A percentile compares a stretch with the other conserved stretches of the same genome.
These are phyloP conservation scores for Lucilia sericata DNA, from an alignment of 1,140 invertebrate species.

Conservation along the genomic window DNA sequence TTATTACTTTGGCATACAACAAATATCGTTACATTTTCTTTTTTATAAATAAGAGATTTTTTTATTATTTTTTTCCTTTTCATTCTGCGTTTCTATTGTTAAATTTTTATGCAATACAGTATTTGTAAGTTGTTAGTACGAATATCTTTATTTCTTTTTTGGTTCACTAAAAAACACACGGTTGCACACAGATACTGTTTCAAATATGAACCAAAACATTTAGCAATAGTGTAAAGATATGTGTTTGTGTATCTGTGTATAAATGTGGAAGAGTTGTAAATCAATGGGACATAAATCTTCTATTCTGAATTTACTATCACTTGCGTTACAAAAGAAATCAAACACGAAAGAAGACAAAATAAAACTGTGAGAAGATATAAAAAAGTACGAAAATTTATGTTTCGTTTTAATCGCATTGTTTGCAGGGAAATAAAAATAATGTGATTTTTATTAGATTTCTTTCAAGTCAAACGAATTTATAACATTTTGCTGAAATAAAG, in stretches of 20 bases:
- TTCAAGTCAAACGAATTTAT: neutral
- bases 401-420: conserved; percentile 19
- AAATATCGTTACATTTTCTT: conserved; percentile 2
- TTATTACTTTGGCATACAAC: conserved; percentile 36
- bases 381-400: conserved; percentile 21
- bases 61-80: neutral
- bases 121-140: neutral
- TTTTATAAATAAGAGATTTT: neutral
- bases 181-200: neutral
- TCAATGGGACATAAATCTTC: conserved; percentile 42
- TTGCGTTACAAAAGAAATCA: conserved; percentile 17
- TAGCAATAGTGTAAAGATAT: neutral
- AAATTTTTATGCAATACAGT: neutral
- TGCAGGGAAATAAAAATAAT: neutral
- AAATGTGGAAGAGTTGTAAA: conserved; percentile 33
- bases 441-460: neutral
- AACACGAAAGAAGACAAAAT: neutral
- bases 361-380: neutral
- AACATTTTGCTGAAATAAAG: too few relatives aligned
- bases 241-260: neutral
- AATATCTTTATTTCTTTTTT: too few relatives aligned
- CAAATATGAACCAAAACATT: neutral
- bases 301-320: conserved; percentile 36
- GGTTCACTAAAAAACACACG: too few relatives aligned
- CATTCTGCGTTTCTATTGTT: neutral